Conservation (phyloP, 2,113 vertebrate species). For the Psittacara wagleri region DNA sequence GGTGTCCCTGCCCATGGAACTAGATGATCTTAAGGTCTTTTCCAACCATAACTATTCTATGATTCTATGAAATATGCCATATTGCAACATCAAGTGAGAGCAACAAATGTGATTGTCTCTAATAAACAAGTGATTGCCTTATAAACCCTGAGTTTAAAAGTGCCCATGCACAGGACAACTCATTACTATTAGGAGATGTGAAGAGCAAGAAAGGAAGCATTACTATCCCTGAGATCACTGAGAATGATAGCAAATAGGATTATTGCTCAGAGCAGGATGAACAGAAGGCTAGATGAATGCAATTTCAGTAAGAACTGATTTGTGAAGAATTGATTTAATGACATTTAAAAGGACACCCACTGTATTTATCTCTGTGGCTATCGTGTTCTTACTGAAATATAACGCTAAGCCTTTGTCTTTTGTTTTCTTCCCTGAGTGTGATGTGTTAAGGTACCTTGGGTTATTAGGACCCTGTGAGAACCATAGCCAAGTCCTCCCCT, state of each 20-base stretch:
- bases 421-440: background rate
- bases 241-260: background rate
- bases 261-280: background rate
- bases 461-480: background rate
- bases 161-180: background rate
- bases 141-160: constrained; percentile 15
- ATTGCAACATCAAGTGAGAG: background rate
- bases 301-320: constrained; percentile 29
- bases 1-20: no score
- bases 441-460: background rate
- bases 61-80: background rate
- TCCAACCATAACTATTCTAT: no score
- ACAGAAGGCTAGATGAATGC: background rate
- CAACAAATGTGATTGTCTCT: background rate
- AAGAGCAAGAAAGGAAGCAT: background rate
- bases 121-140: background rate
- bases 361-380: background rate
- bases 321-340: background rate
- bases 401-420: background rate
- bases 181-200: background rate
- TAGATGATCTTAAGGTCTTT: no score
- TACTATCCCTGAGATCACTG: background rate
- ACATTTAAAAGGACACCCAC: background rate
- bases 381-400: background rate
- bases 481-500: fast-evolving